A percentile compares a stretch with the other conserved stretches of the same genome.
These are phyloP conservation scores for Pithys albifrons DNA, from an alignment of 2,113 vertebrate genomes.

Conservation along the genomic window DNA sequence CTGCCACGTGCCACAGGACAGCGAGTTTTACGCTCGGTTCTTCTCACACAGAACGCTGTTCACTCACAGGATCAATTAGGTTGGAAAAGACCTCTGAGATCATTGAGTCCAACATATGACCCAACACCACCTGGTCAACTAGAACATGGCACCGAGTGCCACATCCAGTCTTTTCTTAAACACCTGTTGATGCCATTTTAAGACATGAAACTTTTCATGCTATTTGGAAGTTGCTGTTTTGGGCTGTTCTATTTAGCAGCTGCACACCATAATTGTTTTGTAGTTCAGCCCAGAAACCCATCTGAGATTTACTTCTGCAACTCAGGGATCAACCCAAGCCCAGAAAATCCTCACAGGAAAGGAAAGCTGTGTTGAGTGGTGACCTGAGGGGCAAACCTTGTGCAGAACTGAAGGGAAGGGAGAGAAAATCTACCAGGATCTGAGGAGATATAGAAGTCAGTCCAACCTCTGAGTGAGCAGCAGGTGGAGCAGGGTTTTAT, in stretches of 20 bases:
- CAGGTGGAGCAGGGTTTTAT: constrained; percentile 45
- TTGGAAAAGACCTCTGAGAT: background rate
- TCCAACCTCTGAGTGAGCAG: constrained; percentile 22
- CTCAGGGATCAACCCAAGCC: background rate
- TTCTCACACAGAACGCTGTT: background rate
- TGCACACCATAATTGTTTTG: background rate
- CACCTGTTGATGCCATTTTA: background rate
- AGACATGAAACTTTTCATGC: background rate
- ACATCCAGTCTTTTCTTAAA: background rate
- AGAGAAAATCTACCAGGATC: background rate
- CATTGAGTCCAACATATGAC: background rate
- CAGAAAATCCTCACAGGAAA: background rate
- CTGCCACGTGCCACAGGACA: background rate
- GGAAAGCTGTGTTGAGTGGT: background rate
- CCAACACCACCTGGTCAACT: background rate
- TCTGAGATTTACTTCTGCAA: background rate
- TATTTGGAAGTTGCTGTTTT: background rate
- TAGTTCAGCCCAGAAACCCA: background rate
- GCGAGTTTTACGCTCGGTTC: rapidly evolving
- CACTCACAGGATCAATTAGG: background rate
- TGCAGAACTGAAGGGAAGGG: background rate
- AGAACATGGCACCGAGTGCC: background rate
- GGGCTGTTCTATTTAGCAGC: background rate
- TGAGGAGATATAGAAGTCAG: constrained; percentile 36
- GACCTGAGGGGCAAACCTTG: background rate